These are phyloP conservation scores for Tachyglossus aculeatus DNA, from an alignment of 2,797 vertebrate species.

Conservation along the genomic window DNA sequence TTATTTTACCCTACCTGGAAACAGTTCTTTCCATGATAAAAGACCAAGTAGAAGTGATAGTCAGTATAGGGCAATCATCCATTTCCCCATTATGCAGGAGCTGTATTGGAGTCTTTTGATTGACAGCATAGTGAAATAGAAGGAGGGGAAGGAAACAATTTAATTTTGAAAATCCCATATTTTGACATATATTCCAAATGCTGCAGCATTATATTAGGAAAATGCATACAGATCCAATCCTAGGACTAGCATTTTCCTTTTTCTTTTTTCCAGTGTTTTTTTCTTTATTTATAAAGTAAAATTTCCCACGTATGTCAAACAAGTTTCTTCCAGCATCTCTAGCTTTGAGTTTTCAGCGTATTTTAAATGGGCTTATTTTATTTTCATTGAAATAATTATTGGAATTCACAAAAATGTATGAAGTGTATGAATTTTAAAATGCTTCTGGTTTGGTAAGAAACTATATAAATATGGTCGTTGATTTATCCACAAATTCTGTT, in stretches of 20 bases:
- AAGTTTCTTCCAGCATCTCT: not conserved
- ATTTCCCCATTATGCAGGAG: not conserved
- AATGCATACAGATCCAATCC: not conserved
- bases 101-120: not conserved
- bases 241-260: not conserved
- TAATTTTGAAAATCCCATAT: not conserved
- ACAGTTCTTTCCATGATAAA: not conserved
- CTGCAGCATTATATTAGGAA: not conserved
- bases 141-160: not conserved
- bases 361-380: not conserved
- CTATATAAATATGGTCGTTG: no score
- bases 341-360: not conserved
- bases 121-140: not conserved
- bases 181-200: not conserved
- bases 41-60: not conserved
- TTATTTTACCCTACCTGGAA: not conserved
- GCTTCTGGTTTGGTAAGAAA: no score
- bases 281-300: not conserved
- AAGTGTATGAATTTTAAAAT: no score
- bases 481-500: no score
- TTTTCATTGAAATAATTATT: slow-evolving; percentile 1
- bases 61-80: not conserved
- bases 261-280: not conserved
- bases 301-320: not conserved
- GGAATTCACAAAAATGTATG: slow-evolving; percentile 16